Percentiles rank a stretch among this genome's conserved stretches.
phyloP scores from a whole-genome alignment of 2,797 vertebrate species.

The Clarias fuscus region DNA sequence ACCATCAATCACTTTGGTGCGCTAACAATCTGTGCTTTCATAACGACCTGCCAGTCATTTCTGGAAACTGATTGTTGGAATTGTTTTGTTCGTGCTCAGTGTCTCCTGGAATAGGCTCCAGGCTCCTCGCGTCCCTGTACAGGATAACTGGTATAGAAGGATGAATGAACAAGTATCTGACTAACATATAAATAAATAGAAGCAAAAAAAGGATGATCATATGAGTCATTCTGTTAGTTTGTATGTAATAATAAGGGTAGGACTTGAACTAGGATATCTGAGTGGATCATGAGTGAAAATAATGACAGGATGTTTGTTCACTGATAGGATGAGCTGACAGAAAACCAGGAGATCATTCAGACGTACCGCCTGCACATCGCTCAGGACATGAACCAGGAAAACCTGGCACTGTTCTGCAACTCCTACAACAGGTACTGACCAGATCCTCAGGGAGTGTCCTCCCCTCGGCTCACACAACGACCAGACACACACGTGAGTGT shows the following conservation, averaged over 20 bases:
- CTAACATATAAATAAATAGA: background rate
- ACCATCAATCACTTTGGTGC: no score
- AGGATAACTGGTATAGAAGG: no score
- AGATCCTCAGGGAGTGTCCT: background rate
- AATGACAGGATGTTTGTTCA: conserved; percentile 9
- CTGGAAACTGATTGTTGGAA: no score
- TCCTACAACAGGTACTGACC: conserved; percentile 85
- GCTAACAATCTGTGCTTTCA: no score
- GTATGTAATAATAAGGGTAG: background rate
- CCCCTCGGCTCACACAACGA: background rate
- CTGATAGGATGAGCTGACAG: conserved; percentile 86
- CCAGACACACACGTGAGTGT: background rate
- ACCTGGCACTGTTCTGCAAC: conserved; percentile 86
- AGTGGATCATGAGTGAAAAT: background rate
- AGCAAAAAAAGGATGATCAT: background rate
- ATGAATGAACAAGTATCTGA: background rate
- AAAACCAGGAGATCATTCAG: conserved; percentile 90
- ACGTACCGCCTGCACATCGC: conserved; percentile 91
- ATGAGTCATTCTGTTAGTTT: background rate
- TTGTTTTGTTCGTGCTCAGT: no score
- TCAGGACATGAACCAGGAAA: conserved; percentile 93
- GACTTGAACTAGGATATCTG: background rate
- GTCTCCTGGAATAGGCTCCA: no score
- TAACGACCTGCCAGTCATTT: no score
- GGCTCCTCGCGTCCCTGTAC: no score